A percentile compares a stretch with the other conserved stretches of the same genome.
Conservation (phyloP, 2,888 invertebrate species). For the Eupeodes latifasciatus region DNA sequence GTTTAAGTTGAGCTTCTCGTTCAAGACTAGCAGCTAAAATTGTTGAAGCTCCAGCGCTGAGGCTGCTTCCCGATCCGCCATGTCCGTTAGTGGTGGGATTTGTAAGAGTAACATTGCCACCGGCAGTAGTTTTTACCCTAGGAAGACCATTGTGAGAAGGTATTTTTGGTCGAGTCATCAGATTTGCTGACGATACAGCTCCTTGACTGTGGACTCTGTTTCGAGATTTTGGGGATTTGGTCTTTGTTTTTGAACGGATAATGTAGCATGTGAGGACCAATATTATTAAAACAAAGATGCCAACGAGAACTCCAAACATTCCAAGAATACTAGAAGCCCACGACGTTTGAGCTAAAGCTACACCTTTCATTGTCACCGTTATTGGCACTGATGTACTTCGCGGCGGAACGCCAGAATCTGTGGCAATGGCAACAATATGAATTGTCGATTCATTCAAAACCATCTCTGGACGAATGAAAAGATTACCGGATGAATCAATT, state of each 20-base stretch:
- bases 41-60: slow-evolving; percentile 86
- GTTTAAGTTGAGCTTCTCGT: slow-evolving; percentile 83
- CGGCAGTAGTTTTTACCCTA: slow-evolving; percentile 67
- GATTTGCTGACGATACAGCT: slow-evolving; percentile 83
- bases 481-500: slow-evolving; percentile 85
- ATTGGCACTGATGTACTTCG: slow-evolving; percentile 89
- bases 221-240: slow-evolving; percentile 80
- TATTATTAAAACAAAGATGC: slow-evolving; percentile 90
- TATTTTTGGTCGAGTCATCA: slow-evolving; percentile 82
- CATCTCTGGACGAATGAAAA: slow-evolving; percentile 86
- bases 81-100: slow-evolving; percentile 82
- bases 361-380: slow-evolving; percentile 86
- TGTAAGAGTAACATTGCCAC: slow-evolving; percentile 81
- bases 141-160: slow-evolving; percentile 62
- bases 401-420: slow-evolving; percentile 93
- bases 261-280: slow-evolving; percentile 91
- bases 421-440: slow-evolving; percentile 92
- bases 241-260: slow-evolving; percentile 86
- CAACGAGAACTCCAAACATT: slow-evolving; percentile 89
- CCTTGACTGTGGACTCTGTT: slow-evolving; percentile 83
- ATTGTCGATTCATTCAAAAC: slow-evolving; percentile 86
- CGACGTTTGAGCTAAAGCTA: slow-evolving; percentile 83
- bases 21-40: slow-evolving; percentile 86
- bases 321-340: slow-evolving; percentile 85
- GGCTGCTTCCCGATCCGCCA: slow-evolving; percentile 85